Percentiles rank a stretch among this genome's conserved stretches.
Conservation (phyloP, 2,797 vertebrate species). For the Iguana delicatissima region DNA sequence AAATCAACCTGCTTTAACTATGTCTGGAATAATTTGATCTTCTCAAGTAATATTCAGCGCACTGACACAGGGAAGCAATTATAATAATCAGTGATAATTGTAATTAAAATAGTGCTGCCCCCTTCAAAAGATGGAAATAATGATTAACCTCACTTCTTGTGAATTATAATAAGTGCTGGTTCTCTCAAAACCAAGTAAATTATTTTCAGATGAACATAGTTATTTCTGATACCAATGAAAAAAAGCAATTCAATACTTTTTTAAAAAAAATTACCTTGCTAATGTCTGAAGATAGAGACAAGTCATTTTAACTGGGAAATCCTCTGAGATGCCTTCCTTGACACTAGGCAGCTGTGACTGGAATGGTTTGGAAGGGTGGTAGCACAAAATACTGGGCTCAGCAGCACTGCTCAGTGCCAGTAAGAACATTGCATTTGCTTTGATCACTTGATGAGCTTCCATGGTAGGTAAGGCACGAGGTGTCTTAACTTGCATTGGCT, state of each 20-base stretch:
- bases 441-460: constrained; percentile 99
- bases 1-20: neutral
- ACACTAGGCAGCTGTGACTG: constrained; percentile 95
- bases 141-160: neutral
- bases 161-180: neutral
- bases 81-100: neutral
- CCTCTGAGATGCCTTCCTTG: constrained; percentile 96
- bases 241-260: too few species aligned
- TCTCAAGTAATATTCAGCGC: neutral
- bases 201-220: neutral
- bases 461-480: constrained; percentile 96
- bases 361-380: constrained; percentile 92
- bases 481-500: constrained; percentile 96
- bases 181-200: neutral
- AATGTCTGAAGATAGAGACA: constrained; percentile 98
- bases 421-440: constrained; percentile 95
- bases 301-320: constrained; percentile 95
- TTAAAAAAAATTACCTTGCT: constrained; percentile 86
- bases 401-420: constrained; percentile 97
- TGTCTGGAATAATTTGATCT: neutral
- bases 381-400: constrained; percentile 94
- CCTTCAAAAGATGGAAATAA: neutral
- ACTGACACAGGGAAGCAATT: neutral
- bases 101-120: neutral
- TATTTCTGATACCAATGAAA: constrained; percentile 2